Evolutionary conservation across 2,113 vertebrate genomes (phyloP).

Genomic region (Collichthys lucidus): DNA sequence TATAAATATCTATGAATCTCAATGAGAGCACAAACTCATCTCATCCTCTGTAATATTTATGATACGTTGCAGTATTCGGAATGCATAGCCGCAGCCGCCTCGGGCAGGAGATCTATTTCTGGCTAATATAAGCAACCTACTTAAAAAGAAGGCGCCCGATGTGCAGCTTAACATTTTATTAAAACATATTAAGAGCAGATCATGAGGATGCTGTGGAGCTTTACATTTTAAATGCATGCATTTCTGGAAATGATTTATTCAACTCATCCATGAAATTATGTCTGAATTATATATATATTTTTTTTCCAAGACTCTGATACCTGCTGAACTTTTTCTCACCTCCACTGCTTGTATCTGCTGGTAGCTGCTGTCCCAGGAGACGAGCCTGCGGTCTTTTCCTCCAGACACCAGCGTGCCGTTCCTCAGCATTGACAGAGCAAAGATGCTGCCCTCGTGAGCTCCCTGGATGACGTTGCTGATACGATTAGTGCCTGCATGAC

Average conservation of each 20-base stretch:
- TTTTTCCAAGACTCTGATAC: background rate
- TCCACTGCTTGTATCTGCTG: constrained; percentile 93
- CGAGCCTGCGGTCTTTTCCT: constrained; percentile 94
- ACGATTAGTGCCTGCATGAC: constrained; percentile 91
- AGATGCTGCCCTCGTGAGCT: constrained; percentile 96
- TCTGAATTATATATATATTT: background rate
- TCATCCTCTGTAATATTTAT: constrained; percentile 62
- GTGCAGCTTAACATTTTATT: constrained; percentile 34
- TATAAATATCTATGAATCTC: constrained; percentile 46
- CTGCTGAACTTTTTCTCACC: constrained; percentile 79
- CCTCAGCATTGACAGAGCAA: constrained; percentile 95
- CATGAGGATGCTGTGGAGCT: constrained; percentile 12
- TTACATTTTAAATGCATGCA: background rate
- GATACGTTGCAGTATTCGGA: constrained; percentile 28
- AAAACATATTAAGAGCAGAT: background rate
- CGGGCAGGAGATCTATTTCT: constrained; percentile 30
- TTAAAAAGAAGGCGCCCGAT: constrained; percentile 34
- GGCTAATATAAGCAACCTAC: constrained; percentile 24
- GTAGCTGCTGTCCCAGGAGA: constrained; percentile 95
- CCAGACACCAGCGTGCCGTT: constrained; percentile 94
- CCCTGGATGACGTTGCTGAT: constrained; percentile 94
- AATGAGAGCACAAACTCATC: constrained; percentile 31
- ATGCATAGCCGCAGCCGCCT: constrained; percentile 21
- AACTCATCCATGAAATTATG: background rate
- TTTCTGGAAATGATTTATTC: background rate